Conservation (phyloP, 2,888 invertebrate genomes). For the Rhingia campestris region DNA sequence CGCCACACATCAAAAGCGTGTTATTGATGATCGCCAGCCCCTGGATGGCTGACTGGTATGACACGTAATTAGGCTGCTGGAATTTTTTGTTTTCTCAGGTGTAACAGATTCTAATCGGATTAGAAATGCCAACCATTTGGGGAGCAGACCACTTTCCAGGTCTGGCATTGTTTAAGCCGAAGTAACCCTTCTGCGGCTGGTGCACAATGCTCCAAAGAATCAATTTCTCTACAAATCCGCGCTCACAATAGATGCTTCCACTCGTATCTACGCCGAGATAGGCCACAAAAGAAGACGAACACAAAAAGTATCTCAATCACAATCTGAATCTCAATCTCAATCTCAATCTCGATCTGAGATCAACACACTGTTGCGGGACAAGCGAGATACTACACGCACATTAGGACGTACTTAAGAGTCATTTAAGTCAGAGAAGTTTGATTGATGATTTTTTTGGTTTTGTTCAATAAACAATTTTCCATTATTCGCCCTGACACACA, state of each 20-base stretch:
- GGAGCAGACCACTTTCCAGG: not conserved
- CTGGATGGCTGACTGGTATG: constrained; percentile 66
- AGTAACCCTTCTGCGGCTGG: constrained; percentile 5
- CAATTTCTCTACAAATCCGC: constrained; percentile 48
- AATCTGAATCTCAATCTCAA: too few relatives aligned
- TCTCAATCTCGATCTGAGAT: constrained; percentile 41
- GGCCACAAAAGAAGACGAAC: constrained; percentile 19
- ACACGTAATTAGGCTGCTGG: constrained; percentile 74
- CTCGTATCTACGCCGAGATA: not conserved
- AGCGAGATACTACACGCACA: constrained; percentile 60
- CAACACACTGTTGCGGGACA: constrained; percentile 15
- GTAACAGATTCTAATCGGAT: constrained; percentile 74
- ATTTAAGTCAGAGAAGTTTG: constrained; percentile 75
- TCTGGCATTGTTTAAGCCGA: constrained; percentile 7
- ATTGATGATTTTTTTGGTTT: constrained; percentile 73
- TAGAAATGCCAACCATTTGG: constrained; percentile 66
- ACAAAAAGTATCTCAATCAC: constrained; percentile 38
- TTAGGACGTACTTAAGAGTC: constrained; percentile 72
- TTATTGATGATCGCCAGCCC: constrained; percentile 67
- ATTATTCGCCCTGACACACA: constrained; percentile 71
- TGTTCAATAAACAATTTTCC: constrained; percentile 74
- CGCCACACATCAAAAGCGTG: constrained; percentile 74
- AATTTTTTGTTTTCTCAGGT: constrained; percentile 73
- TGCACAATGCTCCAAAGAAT: not conserved
- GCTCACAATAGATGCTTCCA: not conserved